Evolutionary conservation across 2,797 vertebrate genomes (phyloP), one percentile per base, ranked within the genome.

Genomic region (Percopsis omiscomaycus): DNA sequence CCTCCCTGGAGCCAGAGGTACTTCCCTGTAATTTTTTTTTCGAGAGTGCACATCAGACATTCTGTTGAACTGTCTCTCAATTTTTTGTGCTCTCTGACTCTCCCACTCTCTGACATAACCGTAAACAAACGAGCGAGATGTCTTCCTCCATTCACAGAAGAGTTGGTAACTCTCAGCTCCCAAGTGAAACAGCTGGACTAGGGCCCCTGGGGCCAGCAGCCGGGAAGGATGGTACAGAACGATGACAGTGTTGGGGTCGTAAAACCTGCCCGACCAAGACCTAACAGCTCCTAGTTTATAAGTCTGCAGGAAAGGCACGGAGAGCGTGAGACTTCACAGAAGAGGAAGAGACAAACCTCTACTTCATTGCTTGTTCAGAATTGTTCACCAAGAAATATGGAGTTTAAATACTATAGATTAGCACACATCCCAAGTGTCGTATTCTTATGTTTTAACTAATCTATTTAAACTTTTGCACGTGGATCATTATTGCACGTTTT

Each of bases 11-110:
- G 77, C 72, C 73, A 68, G 58, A 68, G 63, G 61, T 16, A 66
- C 80, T 84, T 75, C 89, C 89, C 90, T 92, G 86, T 92, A 89
- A 92, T 92, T 83, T 92, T 86, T 85, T 68, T 92, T 86, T 85
- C 66, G 89, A 91, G 91, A 91, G 92, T 90, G 89, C 53, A 30
- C 77, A 79, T 81, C 68, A 81, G 71, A 75, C 67, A 10, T 32
- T 64, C 12, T 9, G 58, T 12, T 46, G 63, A 71, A 55, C 13
- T 37, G 28, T 56, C 42, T 22, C 57, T 51, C 56, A 37, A 11
- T 65, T 37, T 42, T 10, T 16, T 10, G 5, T 46, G 8, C 16
- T 5, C 48, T 14, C 64, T 15, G 11, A 5, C 29, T 8, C 29
- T 15, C 8, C 45, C 27, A 29, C 37, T 46, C 49, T 28, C 70